phyloP scores from a whole-genome alignment of 2,797 vertebrate species.

The Crenuchus spilurus region DNA sequence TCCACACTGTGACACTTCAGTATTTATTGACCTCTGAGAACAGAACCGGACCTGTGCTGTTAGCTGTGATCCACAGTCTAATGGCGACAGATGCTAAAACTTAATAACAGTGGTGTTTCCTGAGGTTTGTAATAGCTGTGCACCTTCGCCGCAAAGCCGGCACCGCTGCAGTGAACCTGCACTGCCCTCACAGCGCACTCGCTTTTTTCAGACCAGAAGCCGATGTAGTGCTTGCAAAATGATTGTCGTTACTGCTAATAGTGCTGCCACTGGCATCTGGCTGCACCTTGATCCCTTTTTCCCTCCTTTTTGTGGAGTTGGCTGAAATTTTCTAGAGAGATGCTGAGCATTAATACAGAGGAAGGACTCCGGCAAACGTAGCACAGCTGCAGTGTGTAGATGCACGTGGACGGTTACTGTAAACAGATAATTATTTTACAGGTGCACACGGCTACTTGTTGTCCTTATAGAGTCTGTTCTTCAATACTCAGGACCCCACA shows the following conservation, averaged over 20 bases:
- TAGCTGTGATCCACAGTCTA: no score
- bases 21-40: no score
- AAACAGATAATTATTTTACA: no score
- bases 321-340: background rate
- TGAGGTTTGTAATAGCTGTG: background rate
- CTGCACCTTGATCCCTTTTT: background rate
- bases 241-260: background rate
- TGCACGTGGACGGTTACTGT: no score
- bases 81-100: background rate
- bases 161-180: background rate
- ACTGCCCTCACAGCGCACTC: background rate
- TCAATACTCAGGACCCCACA: no score
- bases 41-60: no score
- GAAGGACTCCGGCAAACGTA: background rate
- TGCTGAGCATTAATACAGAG: background rate
- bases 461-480: no score
- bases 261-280: background rate
- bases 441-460: no score
- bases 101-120: background rate
- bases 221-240: conserved; percentile 14
- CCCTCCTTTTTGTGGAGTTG: background rate
- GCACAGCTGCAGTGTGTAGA: no score
- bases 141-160: background rate
- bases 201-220: background rate
- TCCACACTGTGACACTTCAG: no score